A percentile compares a stretch with the other conserved stretches of the same genome.
phyloP scores from a whole-genome alignment of 2,888 invertebrate species.

The Biston betularia region DNA sequence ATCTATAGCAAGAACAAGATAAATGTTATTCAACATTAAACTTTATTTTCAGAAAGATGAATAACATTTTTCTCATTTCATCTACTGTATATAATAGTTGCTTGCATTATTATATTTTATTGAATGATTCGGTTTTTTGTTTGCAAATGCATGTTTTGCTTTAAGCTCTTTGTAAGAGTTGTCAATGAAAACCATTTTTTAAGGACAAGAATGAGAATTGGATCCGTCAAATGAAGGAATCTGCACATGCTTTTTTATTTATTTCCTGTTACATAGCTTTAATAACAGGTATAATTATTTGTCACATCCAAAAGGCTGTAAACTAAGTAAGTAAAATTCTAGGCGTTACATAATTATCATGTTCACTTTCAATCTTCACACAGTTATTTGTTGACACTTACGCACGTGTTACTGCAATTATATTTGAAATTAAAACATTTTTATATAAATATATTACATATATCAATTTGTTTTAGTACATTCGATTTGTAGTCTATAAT shows the following conservation, averaged over 20 bases:
- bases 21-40: constrained; percentile 22
- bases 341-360: constrained; percentile 38
- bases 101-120: constrained; percentile 62
- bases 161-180: constrained; percentile 43
- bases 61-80: constrained; percentile 58
- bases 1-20: constrained; percentile 63
- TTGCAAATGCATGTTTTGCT: constrained; percentile 68
- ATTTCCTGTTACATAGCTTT: constrained; percentile 61
- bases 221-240: constrained; percentile 47
- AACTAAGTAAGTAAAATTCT: constrained; percentile 48
- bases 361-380: constrained; percentile 51
- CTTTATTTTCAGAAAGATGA: constrained; percentile 15
- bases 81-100: constrained; percentile 66
- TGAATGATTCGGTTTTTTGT: constrained; percentile 46
- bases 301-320: constrained; percentile 51
- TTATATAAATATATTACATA: constrained; percentile 35
- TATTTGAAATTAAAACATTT: constrained; percentile 24
- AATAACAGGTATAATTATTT: constrained; percentile 58
- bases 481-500: constrained; percentile 25
- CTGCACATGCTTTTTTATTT: constrained; percentile 69
- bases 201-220: constrained; percentile 49
- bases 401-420: constrained; percentile 54
- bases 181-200: constrained; percentile 38
- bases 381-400: constrained; percentile 50
- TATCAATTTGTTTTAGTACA: constrained; percentile 24